phyloP scores from a whole-genome alignment of 37 sponge, comb jelly and placozoan genomes.

The Cliona cf. orientalis region DNA sequence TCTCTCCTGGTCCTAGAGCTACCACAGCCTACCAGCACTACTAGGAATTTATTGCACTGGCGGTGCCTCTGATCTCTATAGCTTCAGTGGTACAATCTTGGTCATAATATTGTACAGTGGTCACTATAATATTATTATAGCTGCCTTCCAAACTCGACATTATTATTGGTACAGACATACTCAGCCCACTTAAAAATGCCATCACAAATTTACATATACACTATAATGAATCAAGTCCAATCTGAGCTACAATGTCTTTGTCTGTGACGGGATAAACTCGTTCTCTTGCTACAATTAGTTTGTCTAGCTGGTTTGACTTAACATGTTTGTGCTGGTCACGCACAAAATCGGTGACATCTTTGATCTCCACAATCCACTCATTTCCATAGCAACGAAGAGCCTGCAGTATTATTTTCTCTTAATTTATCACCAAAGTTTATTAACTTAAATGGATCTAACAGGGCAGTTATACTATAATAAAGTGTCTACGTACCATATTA shows the following conservation, averaged over 20 bases:
- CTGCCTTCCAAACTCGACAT: no score
- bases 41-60: no score
- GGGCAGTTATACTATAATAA: neutral
- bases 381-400: constrained; percentile 39
- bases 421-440: neutral
- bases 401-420: neutral
- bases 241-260: neutral
- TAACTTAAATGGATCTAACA: neutral
- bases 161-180: no score
- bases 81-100: no score
- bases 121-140: no score
- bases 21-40: no score
- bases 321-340: constrained; percentile 56
- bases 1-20: no score
- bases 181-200: no score
- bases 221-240: neutral
- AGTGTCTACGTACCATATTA: no score
- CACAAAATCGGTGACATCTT: constrained; percentile 76
- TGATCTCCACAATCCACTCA: constrained; percentile 66
- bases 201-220: no score
- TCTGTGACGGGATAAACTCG: constrained; percentile 53
- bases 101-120: no score
- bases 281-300: constrained; percentile 62
- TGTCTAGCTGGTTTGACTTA: constrained; percentile 18
- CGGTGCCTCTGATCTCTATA: no score